A percentile compares a stretch with the other conserved stretches of the same genome.
Conservation (phyloP, 1,140 invertebrate genomes). For the Amphibalanus amphitrite region DNA sequence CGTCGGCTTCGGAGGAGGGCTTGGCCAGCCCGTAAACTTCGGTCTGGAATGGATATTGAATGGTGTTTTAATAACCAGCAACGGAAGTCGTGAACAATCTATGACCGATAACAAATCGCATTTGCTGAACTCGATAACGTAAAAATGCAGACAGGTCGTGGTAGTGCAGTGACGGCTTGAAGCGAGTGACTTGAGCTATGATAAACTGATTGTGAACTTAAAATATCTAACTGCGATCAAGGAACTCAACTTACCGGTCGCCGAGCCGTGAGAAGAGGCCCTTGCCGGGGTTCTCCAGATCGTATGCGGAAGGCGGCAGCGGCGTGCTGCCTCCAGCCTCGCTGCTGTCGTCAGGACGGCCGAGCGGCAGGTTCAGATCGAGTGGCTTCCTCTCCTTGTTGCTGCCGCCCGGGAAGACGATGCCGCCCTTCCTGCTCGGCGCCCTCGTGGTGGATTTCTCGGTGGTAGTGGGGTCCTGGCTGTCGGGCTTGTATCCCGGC, state of each 20-base stretch:
- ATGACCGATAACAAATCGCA: no score
- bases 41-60: not conserved
- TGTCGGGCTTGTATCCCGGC: slow-evolving; percentile 34
- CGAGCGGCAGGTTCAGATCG: not conserved
- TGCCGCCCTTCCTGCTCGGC: not conserved
- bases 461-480: slow-evolving; percentile 29
- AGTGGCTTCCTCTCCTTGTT: not conserved
- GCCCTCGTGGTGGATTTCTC: not conserved
- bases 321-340: no score
- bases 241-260: no score
- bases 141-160: not conserved
- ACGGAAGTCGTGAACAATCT: no score
- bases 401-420: not conserved
- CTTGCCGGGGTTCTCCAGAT: not conserved
- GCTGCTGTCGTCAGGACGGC: not conserved
- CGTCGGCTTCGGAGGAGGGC: not conserved
- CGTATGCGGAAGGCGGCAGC: not conserved
- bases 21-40: not conserved
- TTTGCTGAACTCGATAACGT: not conserved
- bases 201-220: not conserved
- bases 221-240: no score
- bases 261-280: not conserved
- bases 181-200: not conserved
- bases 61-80: no score
- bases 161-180: not conserved